phyloP scores from a whole-genome alignment of 2,113 vertebrate genomes.

The Pluvianellus socialis region DNA sequence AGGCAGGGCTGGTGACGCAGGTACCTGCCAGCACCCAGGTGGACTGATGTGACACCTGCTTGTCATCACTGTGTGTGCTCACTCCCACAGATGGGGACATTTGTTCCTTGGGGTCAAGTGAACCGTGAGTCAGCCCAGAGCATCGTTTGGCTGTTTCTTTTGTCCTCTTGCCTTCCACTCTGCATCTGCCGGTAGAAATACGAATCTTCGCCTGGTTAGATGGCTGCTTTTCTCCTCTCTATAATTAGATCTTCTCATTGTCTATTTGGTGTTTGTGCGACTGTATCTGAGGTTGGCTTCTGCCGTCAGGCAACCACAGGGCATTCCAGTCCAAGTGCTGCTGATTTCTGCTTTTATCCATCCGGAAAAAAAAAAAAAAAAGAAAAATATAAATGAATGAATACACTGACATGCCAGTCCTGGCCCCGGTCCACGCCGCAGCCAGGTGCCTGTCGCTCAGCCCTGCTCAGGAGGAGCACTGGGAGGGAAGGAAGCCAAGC shows the following conservation, averaged over 20 bases:
- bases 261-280: neutral
- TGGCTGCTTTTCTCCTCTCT: neutral
- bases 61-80: neutral
- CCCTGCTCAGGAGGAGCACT: neutral
- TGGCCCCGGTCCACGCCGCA: neutral
- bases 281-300: neutral
- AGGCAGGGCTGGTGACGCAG: neutral
- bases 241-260: slow-evolving; percentile 23
- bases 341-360: neutral
- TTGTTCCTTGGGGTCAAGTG: neutral
- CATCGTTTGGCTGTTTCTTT: neutral
- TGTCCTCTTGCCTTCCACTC: neutral
- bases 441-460: neutral
- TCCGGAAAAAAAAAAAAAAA: neutral
- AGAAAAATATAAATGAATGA: neutral
- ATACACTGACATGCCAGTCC: neutral
- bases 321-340: slow-evolving; percentile 3
- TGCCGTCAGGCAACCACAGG: slow-evolving; percentile 20
- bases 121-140: neutral
- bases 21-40: neutral
- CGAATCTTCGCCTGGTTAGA: neutral
- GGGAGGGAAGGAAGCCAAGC: neutral
- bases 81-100: fast-evolving
- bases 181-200: neutral
- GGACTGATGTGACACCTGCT: neutral